These are phyloP conservation scores for Micromesistius poutassou DNA, from an alignment of 2,797 vertebrate genomes.

Conservation along the genomic window DNA sequence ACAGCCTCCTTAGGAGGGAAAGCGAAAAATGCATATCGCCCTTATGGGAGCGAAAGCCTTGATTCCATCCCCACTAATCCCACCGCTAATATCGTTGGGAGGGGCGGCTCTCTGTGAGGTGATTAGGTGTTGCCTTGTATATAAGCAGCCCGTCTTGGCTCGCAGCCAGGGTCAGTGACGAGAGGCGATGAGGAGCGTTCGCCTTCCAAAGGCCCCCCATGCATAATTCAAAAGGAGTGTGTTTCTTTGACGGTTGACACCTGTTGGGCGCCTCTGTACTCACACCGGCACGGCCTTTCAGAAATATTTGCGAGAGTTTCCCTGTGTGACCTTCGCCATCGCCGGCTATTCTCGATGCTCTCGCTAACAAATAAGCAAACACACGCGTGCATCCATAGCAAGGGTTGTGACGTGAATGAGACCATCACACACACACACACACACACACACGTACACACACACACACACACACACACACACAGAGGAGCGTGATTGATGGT, in stretches of 20 bases:
- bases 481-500: background rate
- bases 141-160: slow-evolving; percentile 7
- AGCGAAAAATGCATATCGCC: slow-evolving; percentile 15
- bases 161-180: slow-evolving; percentile 36
- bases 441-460: background rate
- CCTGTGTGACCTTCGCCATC: too few relatives aligned
- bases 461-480: slow-evolving; percentile 13
- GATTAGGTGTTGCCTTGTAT: slow-evolving; percentile 1
- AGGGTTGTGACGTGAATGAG: too few relatives aligned
- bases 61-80: slow-evolving; percentile 21
- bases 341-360: too few relatives aligned
- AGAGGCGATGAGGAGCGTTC: slow-evolving; percentile 43
- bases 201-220: slow-evolving; percentile 37
- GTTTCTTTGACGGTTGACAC: slow-evolving; percentile 21
- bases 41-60: slow-evolving; percentile 12
- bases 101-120: slow-evolving; percentile 5
- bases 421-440: background rate
- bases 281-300: slow-evolving; percentile 16
- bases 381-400: too few relatives aligned
- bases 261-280: slow-evolving; percentile 25
- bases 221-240: slow-evolving; percentile 42
- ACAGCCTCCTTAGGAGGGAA: background rate
- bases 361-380: too few relatives aligned
- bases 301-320: background rate
- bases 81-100: slow-evolving; percentile 8